Evolutionary conservation across 2,888 invertebrate genomes (phyloP).

Genomic region (Apamea anceps): DNA sequence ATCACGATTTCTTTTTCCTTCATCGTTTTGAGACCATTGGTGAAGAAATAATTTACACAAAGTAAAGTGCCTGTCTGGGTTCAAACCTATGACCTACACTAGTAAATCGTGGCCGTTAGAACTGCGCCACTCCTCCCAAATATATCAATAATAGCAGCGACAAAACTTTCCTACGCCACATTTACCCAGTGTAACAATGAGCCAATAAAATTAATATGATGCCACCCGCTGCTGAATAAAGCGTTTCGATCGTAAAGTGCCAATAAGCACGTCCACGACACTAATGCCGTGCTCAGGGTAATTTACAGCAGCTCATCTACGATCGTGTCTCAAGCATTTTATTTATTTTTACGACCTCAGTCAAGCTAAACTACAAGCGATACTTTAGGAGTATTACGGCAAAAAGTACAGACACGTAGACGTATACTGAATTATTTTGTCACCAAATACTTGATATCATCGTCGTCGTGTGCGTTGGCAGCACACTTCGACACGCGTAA

Average conservation of each 20-base stretch:
- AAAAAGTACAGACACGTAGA: not conserved
- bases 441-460: not conserved
- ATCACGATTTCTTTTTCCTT: too few species aligned
- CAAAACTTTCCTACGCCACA: conserved; percentile 43
- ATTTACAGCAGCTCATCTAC: conserved; percentile 47
- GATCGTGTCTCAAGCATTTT: conserved; percentile 36
- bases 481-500: not conserved
- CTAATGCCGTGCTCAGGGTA: conserved; percentile 50
- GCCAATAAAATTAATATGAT: conserved; percentile 80
- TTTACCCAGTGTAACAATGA: conserved; percentile 67
- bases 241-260: conserved; percentile 78
- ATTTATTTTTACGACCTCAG: conserved; percentile 36
- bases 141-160: conserved; percentile 1
- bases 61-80: too few species aligned
- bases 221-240: conserved; percentile 85
- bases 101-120: too few species aligned
- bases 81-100: too few species aligned
- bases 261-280: conserved; percentile 67
- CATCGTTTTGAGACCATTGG: too few species aligned
- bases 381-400: not conserved
- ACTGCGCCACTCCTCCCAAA: not conserved
- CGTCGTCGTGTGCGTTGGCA: not conserved
- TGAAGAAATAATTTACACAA: too few species aligned
- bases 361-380: not conserved
- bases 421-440: not conserved